Percentiles rank a stretch among this genome's conserved stretches.
phyloP scores from a whole-genome alignment of 2,888 invertebrate genomes.

The Drosophila greeni region DNA sequence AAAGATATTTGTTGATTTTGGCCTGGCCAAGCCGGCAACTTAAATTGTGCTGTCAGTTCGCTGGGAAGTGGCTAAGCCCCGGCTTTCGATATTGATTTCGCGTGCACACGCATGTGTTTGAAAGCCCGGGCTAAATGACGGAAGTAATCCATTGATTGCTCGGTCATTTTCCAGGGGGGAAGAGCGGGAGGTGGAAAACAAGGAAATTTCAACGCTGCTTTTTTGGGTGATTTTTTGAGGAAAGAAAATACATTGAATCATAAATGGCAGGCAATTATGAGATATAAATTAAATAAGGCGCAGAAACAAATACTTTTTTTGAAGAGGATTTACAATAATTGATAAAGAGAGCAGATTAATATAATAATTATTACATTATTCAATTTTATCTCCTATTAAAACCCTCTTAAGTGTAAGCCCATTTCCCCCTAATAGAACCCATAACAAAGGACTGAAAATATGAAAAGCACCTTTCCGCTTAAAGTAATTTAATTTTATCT shows the following conservation, averaged over 20 bases:
- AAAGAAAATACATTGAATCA: background rate
- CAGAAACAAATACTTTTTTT: background rate
- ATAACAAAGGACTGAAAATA: background rate
- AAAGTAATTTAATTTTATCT: slow-evolving; percentile 35
- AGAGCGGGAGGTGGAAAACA: background rate
- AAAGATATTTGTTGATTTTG: slow-evolving; percentile 50
- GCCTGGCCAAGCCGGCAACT: slow-evolving; percentile 42
- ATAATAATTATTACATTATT: background rate
- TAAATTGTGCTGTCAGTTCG: slow-evolving; percentile 56
- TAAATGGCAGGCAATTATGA: background rate
- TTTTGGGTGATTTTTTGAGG: background rate
- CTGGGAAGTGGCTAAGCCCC: slow-evolving; percentile 21
- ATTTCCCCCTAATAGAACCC: background rate
- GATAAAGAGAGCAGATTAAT: background rate
- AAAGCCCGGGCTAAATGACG: slow-evolving; percentile 51
- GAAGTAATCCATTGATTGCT: slow-evolving; percentile 68
- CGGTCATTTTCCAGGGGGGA: slow-evolving; percentile 7
- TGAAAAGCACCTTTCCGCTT: slow-evolving; percentile 7
- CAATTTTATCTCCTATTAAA: background rate
- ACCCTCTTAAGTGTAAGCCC: background rate
- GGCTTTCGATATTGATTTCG: slow-evolving; percentile 56
- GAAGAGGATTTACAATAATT: background rate
- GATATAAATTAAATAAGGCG: background rate
- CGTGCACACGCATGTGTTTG: slow-evolving; percentile 25
- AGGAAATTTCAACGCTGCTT: slow-evolving; percentile 2